Evolutionary conservation across 1,140 invertebrate species (phyloP), one percentile per base, ranked within the genome.

Genomic region (Oryctes rhinoceros): DNA sequence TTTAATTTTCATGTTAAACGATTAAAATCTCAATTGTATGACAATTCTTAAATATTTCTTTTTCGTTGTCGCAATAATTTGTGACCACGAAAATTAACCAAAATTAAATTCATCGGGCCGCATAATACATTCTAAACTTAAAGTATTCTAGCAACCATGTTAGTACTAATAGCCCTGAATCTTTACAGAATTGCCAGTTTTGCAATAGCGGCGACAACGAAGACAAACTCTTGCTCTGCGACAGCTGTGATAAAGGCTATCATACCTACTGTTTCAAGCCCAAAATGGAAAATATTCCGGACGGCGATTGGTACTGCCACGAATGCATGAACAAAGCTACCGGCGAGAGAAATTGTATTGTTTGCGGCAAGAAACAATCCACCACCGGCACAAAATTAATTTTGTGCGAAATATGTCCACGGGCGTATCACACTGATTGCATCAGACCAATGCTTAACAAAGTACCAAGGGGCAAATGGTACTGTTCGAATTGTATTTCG

Each of bases 231-330:
- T 89, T 99, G 80, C 90, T 99, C 3, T 99, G 98, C 90, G 98
- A 99, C 90, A 95, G 96, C 81, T 99, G 98, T 90, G 98, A 99
- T 90, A 96, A 96, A 88, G 98, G 97, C 75, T 99, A 98, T 88
- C 98, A 99, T 90, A 99, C 96, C 67, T 99, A 99, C 87, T 99
- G 97, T 90, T 99, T 99, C 90, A 97, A 97, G 90, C 97, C 97
- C 83, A 94, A 96, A 89, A 96, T 99, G 95, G 96, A 97, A 80
- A 95, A 94, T 85, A 98, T 96, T 89, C 97, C 97, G 53, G 97
- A 98, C 85, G 98, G 98, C 81, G 97, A 99, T 88, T 99, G 97
- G 97, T 96, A 95, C 87, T 99, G 97, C 89, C 97, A 94, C 91
- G 97, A 98, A 87, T 99, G 98, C 89, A 94, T 98, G 87, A 98